Conservation (phyloP, 37 sponge, comb jelly and placozoan genomes). For the Bolinopsis microptera region DNA sequence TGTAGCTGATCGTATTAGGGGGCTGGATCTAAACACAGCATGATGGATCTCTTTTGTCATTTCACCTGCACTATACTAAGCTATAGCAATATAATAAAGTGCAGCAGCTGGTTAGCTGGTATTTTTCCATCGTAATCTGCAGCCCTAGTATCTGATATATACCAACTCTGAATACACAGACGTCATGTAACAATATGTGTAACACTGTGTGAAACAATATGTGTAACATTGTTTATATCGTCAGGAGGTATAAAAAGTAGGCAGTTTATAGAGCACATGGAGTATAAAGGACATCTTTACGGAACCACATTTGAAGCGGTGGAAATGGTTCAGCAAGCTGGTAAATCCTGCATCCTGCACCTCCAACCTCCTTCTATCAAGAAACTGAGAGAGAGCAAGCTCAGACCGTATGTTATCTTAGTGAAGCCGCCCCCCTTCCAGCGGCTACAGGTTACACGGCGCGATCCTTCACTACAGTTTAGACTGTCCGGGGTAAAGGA, state of each 20-base stretch:
- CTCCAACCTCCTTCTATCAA: conserved; percentile 41
- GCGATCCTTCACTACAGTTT: neutral
- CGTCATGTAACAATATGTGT: no score
- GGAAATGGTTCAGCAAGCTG: conserved; percentile 8
- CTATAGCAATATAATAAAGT: no score
- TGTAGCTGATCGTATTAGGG: no score
- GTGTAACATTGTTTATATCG: no score
- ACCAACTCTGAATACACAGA: no score
- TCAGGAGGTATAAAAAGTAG: conserved; percentile 56
- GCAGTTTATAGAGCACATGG: conserved; percentile 63
- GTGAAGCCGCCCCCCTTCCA: conserved; percentile 45
- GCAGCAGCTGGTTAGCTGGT: no score
- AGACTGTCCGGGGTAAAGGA: conserved; percentile 59
- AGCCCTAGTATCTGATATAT: no score
- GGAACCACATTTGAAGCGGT: conserved; percentile 64
- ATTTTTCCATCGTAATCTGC: no score
- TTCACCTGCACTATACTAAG: no score
- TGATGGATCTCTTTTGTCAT: no score
- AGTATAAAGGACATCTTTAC: conserved; percentile 58
- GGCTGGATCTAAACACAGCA: no score
- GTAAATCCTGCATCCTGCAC: conserved; percentile 49
- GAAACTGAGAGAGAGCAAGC: conserved; percentile 17
- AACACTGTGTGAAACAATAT: no score
- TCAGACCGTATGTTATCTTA: conserved; percentile 44
- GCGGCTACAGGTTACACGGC: conserved; percentile 18